Evolutionary conservation across 2,113 vertebrate genomes (phyloP).

Genomic region (Cercocebus atys): DNA sequence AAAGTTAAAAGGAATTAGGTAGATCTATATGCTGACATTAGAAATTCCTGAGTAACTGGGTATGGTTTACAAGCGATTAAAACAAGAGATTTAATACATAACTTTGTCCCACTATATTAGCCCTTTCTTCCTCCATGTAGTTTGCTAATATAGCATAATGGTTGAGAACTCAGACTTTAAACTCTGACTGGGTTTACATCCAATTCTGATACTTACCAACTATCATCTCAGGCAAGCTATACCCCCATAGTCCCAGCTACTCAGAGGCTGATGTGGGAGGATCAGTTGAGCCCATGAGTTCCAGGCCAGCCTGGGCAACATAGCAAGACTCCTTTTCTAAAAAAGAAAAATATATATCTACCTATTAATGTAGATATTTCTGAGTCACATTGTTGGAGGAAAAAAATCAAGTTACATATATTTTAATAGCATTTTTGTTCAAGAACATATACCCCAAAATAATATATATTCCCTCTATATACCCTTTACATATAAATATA

Average conservation of each 20-base stretch:
- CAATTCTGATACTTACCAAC: not conserved
- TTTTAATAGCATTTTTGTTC: not conserved
- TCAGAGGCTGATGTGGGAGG: not conserved
- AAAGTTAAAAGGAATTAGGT: not conserved
- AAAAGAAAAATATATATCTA: not conserved
- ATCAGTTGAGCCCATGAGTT: not conserved
- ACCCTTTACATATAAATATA: not conserved
- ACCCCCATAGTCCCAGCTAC: not conserved
- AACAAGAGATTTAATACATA: not conserved
- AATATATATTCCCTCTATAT: not conserved
- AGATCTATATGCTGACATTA: not conserved
- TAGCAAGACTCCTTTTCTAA: not conserved
- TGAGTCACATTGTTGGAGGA: conserved; percentile 19
- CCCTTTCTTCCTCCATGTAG: not conserved
- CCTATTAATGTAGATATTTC: not conserved
- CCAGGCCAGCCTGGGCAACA: not conserved
- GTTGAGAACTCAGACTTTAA: conserved; percentile 8
- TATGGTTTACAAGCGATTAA: not conserved
- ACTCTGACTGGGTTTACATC: not conserved
- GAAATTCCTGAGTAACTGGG: not conserved
- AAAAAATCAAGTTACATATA: not conserved
- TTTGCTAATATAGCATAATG: not conserved
- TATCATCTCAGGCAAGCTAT: not conserved
- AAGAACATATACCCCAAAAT: not conserved
- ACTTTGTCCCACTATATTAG: not conserved